Evolutionary conservation across 2,113 vertebrate species (phyloP), one percentile per base, ranked within the genome.

Genomic region (Clarias gariepinus): DNA sequence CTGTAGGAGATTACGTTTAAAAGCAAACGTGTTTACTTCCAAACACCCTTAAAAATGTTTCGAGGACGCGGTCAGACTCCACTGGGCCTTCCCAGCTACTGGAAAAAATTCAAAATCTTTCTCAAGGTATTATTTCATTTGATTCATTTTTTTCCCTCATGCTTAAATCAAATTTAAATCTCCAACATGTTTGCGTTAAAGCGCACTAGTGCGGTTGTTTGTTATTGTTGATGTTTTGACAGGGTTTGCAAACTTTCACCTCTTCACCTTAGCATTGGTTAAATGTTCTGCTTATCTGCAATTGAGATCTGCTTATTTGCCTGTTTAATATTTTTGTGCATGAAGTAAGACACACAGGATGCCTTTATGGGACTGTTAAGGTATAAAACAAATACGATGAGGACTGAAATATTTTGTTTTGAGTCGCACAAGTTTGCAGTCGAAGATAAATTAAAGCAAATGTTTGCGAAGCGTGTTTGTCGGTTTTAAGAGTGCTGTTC

Each of bases 91-190:
- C 91, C 78, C 0, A 66, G 57, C 12, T 93, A 88, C 69, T 95
- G 95, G 95, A 93, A 86, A 58, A 94, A 91, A 78, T 69, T 94
- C 13, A 95, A 93, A 90, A 79, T 68, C 1, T 95, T 95, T 85
- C 53, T 95, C 4, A 95, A 96, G 95, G 95, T 96, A 94, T 47
- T 53, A 4, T 33, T 55, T 52, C 5, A 58, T 33, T 18, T 25
- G 0, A 11, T 1, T 68, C 21, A 47, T 78, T 58, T n/a, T 16
- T 69, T 69, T 33, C 15, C 2, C 13, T 53, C 8, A 30, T 0
- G 4, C 19, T 36, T 28, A 2, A 25, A 28, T 55, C 9, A 28
- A 0, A 60, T 1, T 61, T 25, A 3, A 61, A 41, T 21, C 19
- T 33, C 30, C 10, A 19, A 23, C 8, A 1, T 12, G 28, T 21